Base-by-base conservation (phyloP, 1,140 invertebrate species). In the Meloidogyne hapla region DNA sequence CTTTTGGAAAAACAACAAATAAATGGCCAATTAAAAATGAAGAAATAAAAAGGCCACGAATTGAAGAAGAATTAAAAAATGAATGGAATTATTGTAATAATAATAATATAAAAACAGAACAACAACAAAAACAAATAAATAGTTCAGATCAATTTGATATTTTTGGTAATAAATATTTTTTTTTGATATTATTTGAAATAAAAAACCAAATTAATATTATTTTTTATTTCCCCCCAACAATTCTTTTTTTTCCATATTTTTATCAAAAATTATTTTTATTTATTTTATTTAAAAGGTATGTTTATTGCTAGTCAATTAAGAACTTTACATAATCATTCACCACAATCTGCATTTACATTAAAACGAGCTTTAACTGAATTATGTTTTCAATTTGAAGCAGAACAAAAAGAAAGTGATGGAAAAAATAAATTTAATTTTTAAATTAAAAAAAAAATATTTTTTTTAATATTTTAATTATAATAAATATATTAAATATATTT, bases 331-430 rank as follows among this genome's bases (percentile, higher is more conserved):
- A 12, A 13, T n/a, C 56, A 62, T 61, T 73, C 45, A 13, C n/a
- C 70, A 13, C 70, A 73, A 40, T 73, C 70, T 21, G 70, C 45
- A 5, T 64, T 73, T 33, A 61, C 56, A 38, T 38, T 73, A n/a
- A 73, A 73, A 33, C 45, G 70, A 25, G 56, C 70, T 21, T 64
- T 73, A 28, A 73, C 70, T 40, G 70, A 63, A 73, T 61, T 73
- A 40, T 73, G 70, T 21, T 73, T 73, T 64, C 70, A 73, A 73
- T 73, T 73, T 21, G 70, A 73, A 62, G 70, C 42, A 64, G 40
- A 73, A 56, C 48, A 56, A 56, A 56, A 56, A 56, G 48, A 56
- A n/a, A 56, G 18, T 56, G 48, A 56, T n/a, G 48, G 4, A 5
- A 18, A 56, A 56, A 56, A 56, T 3, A 56, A n/a, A n/a, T 56